Conservation (phyloP, 2,888 invertebrate genomes). For the Blastobasis adustella region DNA sequence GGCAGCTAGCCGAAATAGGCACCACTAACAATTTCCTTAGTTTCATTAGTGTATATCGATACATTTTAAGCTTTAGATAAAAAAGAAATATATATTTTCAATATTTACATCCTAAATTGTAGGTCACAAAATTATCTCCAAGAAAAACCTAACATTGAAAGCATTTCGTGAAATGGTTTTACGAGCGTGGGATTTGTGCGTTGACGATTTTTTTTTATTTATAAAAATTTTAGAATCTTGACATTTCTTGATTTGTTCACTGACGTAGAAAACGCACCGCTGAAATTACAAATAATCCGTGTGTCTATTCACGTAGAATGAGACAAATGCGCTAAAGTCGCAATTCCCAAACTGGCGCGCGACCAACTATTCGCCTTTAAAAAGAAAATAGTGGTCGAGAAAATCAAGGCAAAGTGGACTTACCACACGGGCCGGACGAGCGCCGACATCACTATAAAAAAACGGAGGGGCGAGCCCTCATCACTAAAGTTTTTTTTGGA, state of each 20-base stretch:
- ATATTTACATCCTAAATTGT: constrained; percentile 10
- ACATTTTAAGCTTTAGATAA: too few species aligned
- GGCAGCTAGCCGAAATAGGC: too few species aligned
- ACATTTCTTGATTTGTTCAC: constrained; percentile 52
- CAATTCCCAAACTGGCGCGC: constrained; percentile 22
- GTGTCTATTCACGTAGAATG: constrained; percentile 24
- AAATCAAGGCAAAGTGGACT: constrained; percentile 35
- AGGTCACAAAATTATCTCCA: constrained; percentile 21
- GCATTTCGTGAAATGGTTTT: constrained; percentile 75
- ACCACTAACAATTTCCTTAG: too few species aligned
- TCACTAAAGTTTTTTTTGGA: constrained; percentile 47
- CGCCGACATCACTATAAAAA: constrained; percentile 74
- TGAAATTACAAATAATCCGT: constrained; percentile 50
- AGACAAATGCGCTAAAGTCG: constrained; percentile 21
- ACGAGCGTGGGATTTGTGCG: constrained; percentile 74
- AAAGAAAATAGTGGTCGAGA: constrained; percentile 35
- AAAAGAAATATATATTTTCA: too few species aligned
- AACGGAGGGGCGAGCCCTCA: constrained; percentile 52
- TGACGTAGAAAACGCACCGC: constrained; percentile 46
- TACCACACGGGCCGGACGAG: constrained; percentile 73
- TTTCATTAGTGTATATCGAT: too few species aligned
- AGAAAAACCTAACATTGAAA: constrained; percentile 44
- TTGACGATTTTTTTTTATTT: constrained; percentile 40
- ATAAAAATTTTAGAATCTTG: constrained; percentile 28
- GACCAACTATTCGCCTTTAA: constrained; percentile 30